These are phyloP conservation scores for Eilema depressum DNA, from an alignment of 2,888 invertebrate species.

Conservation along the genomic window DNA sequence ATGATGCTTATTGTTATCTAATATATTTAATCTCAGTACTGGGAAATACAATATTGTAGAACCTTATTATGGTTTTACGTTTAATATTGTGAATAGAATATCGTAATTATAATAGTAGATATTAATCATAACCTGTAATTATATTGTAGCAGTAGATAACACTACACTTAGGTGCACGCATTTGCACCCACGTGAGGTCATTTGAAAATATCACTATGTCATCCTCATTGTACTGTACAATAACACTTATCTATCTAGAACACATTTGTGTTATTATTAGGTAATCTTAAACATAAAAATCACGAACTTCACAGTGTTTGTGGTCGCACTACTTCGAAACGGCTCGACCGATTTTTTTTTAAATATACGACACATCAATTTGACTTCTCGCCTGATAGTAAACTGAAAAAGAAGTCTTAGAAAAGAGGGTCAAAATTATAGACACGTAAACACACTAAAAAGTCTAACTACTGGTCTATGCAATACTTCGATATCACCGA, in stretches of 20 bases:
- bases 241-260: neutral
- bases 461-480: too few relatives aligned
- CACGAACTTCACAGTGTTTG: too few relatives aligned
- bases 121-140: slow-evolving; percentile 1
- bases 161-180: neutral
- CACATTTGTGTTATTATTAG: neutral
- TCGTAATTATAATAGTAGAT: slow-evolving; percentile 6
- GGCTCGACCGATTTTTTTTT: too few relatives aligned
- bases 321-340: too few relatives aligned
- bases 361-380: too few relatives aligned
- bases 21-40: neutral
- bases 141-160: neutral
- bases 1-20: neutral
- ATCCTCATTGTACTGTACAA: neutral
- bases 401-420: too few relatives aligned
- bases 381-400: too few relatives aligned
- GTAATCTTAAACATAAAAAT: too few relatives aligned
- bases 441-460: too few relatives aligned
- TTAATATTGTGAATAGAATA: neutral
- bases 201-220: neutral
- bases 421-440: too few relatives aligned
- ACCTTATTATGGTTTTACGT: neutral
- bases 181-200: neutral
- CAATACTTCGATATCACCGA: too few relatives aligned
- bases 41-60: neutral